A percentile compares a stretch with the other conserved stretches of the same genome.
Conservation (phyloP, 2,797 vertebrate species). For the Platyrinchus mystaceus region DNA sequence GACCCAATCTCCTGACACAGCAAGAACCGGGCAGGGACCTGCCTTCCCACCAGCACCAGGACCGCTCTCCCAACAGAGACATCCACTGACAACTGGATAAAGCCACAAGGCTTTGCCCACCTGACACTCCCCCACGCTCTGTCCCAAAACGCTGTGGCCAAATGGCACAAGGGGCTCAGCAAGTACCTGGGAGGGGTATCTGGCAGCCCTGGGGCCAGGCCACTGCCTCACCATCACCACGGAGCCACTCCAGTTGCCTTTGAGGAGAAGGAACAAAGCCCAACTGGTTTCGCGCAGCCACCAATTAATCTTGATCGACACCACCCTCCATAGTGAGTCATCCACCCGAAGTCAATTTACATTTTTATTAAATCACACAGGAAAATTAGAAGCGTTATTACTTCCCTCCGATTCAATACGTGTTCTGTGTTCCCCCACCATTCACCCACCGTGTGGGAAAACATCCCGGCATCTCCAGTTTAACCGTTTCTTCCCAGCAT, state of each 20-base stretch:
- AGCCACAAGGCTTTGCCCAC: background rate
- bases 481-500: background rate
- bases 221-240: background rate
- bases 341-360: slow-evolving; percentile 61
- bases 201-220: background rate
- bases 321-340: slow-evolving; percentile 23
- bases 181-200: background rate
- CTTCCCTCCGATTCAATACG: slow-evolving; percentile 29
- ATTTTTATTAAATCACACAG: slow-evolving; percentile 76
- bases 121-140: rapidly evolving
- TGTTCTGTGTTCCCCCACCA: background rate
- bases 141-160: background rate
- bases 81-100: background rate
- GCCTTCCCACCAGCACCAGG: rapidly evolving
- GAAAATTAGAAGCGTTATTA: slow-evolving; percentile 68
- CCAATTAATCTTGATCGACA: slow-evolving; percentile 60
- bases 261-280: slow-evolving; percentile 67
- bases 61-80: background rate
- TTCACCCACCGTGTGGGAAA: slow-evolving; percentile 19
- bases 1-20: background rate
- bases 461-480: slow-evolving; percentile 6
- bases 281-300: slow-evolving; percentile 20
- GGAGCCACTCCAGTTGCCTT: background rate
- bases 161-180: rapidly evolving
- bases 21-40: background rate